Evolutionary conservation across 37 sponge, comb jelly and placozoan species (phyloP).

Genomic region (Spongilla lacustris): DNA sequence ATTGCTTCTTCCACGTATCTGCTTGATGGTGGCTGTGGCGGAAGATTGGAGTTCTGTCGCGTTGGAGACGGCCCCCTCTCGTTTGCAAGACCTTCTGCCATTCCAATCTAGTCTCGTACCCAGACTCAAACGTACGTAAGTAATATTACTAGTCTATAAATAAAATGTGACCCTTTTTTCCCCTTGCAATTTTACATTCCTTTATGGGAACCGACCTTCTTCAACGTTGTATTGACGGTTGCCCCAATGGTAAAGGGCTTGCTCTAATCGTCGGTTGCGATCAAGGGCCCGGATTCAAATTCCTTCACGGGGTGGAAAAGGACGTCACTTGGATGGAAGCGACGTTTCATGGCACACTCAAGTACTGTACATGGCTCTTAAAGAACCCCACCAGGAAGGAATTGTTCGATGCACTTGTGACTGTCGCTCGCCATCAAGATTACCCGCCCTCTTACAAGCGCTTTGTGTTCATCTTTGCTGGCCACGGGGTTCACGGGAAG

Average conservation of each 20-base stretch:
- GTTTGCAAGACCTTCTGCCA: neutral
- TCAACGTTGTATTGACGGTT: neutral
- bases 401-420: neutral
- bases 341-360: neutral
- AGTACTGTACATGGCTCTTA: neutral
- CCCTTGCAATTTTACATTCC: too few species aligned
- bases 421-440: neutral
- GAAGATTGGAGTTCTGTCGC: neutral
- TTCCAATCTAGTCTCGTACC: neutral
- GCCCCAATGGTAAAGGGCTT: neutral
- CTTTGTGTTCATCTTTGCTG: conserved; percentile 59
- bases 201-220: too few species aligned
- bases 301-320: neutral
- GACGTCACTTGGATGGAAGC: neutral
- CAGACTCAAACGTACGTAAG: too few species aligned
- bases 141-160: too few species aligned
- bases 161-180: too few species aligned
- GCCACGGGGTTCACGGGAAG: conserved; percentile 31
- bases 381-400: neutral
- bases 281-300: neutral
- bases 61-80: neutral
- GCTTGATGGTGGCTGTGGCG: too few species aligned
- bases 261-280: neutral
- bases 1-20: neutral
- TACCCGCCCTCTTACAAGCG: conserved; percentile 29